These are phyloP conservation scores for Alosa sapidissima DNA, from an alignment of 2,797 vertebrate genomes.

Conservation along the genomic window DNA sequence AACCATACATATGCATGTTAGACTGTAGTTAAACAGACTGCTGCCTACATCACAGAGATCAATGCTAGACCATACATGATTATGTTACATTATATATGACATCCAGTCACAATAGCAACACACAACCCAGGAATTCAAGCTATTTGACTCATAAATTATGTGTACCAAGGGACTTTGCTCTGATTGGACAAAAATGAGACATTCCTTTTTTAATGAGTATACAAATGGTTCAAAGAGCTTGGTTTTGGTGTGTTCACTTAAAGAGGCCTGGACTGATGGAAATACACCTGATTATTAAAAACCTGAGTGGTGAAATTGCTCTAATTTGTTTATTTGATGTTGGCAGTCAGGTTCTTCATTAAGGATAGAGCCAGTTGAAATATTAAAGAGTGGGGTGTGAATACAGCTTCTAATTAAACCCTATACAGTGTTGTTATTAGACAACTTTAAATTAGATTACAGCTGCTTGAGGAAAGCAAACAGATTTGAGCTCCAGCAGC, in stretches of 20 bases:
- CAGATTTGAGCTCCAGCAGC: neutral
- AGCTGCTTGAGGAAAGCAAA: neutral
- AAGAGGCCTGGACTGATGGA: neutral
- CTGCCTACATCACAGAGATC: too few species aligned
- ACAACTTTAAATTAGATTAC: conserved; percentile 7
- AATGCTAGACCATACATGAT: too few species aligned
- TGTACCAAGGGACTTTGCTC: neutral
- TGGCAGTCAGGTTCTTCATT: conserved; percentile 14
- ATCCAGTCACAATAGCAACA: too few species aligned
- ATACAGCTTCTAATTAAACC: neutral
- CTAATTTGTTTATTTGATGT: conserved; percentile 6
- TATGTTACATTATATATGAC: too few species aligned
- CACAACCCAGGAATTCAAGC: too few species aligned
- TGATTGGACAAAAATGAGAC: neutral
- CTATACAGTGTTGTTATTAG: neutral
- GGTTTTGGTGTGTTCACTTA: neutral
- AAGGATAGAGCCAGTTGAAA: neutral
- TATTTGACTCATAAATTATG: neutral
- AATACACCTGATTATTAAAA: neutral
- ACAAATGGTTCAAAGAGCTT: neutral
- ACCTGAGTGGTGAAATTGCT: neutral
- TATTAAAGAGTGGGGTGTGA: neutral
- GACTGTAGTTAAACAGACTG: too few species aligned
- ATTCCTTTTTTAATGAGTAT: neutral
- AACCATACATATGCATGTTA: too few species aligned